Percentiles rank a stretch among this genome's conserved stretches.
These are phyloP conservation scores for Saxidomus purpurata DNA, from an alignment of 1,140 invertebrate genomes.

Conservation along the genomic window DNA sequence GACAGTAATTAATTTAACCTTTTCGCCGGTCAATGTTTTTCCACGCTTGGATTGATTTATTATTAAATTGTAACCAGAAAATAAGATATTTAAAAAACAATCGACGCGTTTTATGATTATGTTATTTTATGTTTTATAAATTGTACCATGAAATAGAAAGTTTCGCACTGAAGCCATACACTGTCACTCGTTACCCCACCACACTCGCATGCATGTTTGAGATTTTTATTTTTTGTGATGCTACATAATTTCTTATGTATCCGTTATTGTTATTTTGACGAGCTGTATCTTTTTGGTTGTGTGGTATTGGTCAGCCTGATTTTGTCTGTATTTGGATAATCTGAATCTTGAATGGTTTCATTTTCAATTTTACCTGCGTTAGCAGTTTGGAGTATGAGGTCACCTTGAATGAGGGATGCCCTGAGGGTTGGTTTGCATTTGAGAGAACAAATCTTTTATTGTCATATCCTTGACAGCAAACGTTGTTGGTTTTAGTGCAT, in stretches of 20 bases:
- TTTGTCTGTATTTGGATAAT: neutral
- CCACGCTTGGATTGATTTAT: slow-evolving; percentile 51
- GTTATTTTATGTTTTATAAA: neutral
- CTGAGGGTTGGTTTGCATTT: slow-evolving; percentile 24
- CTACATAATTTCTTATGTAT: too few relatives aligned
- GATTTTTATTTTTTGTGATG: neutral
- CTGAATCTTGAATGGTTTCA: neutral
- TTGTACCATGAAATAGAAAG: neutral
- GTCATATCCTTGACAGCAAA: slow-evolving; percentile 29
- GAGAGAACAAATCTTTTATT: neutral
- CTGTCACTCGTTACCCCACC: neutral
- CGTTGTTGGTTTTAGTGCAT: neutral
- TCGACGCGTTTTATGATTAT: neutral
- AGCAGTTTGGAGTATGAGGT: slow-evolving; percentile 15
- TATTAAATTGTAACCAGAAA: neutral
- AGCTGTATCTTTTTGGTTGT: neutral
- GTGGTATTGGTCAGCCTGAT: neutral
- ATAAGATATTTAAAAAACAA: neutral
- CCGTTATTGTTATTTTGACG: too few relatives aligned
- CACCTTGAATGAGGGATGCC: slow-evolving; percentile 55
- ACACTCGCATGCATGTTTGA: neutral
- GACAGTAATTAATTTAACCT: slow-evolving; percentile 62
- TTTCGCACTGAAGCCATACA: neutral
- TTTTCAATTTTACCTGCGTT: slow-evolving; percentile 18
- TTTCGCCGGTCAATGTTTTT: slow-evolving; percentile 64